These are phyloP conservation scores for Miniopterus natalensis DNA, from an alignment of 2,113 vertebrate genomes.

Conservation along the genomic window DNA sequence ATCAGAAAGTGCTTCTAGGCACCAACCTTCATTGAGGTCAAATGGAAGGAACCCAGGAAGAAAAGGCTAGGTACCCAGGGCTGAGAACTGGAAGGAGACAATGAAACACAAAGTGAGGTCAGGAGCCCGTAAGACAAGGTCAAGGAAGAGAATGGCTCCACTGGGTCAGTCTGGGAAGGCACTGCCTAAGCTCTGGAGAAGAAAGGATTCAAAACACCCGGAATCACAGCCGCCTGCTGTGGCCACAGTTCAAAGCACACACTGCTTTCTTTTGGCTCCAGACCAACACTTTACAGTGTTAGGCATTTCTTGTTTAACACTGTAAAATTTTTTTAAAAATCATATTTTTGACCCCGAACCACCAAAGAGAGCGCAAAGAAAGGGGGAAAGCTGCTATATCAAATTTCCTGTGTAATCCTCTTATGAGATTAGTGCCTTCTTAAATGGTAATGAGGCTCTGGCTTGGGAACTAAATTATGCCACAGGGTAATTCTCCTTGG, in stretches of 20 bases:
- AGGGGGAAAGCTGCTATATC: slow-evolving; percentile 16
- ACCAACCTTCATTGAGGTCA: not conserved
- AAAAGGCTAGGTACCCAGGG: not conserved
- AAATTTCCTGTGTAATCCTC: slow-evolving; percentile 73
- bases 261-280: not conserved
- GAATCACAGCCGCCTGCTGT: not conserved
- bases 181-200: not conserved
- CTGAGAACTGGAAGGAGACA: not conserved
- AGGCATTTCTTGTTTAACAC: slow-evolving; percentile 17
- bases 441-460: slow-evolving; percentile 72
- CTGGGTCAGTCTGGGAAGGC: not conserved
- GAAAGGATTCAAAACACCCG: not conserved
- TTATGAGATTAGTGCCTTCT: slow-evolving; percentile 78
- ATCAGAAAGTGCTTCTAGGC: not conserved
- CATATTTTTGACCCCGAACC: slow-evolving; percentile 56
- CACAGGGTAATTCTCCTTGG: slow-evolving; percentile 29
- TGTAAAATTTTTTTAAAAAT: not conserved
- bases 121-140: not conserved
- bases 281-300: slow-evolving; percentile 6
- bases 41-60: not conserved
- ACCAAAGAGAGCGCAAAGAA: slow-evolving; percentile 26
- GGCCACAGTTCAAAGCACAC: not conserved
- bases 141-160: not conserved
- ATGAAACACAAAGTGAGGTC: not conserved
- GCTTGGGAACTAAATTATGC: slow-evolving; percentile 26